A percentile compares a stretch with the other conserved stretches of the same genome.
Evolutionary conservation across 2,888 invertebrate genomes (phyloP).

Genomic region (Pocota personata): DNA sequence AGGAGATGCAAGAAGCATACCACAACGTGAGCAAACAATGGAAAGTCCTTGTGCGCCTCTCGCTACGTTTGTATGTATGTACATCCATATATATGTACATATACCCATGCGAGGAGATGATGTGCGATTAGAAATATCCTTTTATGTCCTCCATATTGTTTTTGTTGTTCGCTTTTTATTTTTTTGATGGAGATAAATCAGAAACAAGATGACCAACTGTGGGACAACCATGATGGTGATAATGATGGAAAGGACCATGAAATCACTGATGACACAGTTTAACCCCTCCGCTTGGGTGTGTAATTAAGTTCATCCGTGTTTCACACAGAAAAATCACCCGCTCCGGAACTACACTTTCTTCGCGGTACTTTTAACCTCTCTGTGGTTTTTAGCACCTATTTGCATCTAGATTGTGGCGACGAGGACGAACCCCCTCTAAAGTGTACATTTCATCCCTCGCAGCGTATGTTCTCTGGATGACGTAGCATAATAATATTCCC

Average conservation of each 20-base stretch:
- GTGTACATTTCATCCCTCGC: background rate
- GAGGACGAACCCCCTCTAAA: background rate
- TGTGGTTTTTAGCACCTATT: slow-evolving; percentile 26
- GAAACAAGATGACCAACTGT: slow-evolving; percentile 37
- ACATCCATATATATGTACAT: background rate
- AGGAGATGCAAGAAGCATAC: background rate
- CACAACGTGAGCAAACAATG: slow-evolving; percentile 34
- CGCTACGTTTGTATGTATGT: background rate
- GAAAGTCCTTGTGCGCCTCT: slow-evolving; percentile 20
- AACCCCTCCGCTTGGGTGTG: slow-evolving; percentile 17
- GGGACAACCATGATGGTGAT: background rate
- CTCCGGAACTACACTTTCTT: background rate
- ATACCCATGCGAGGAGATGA: background rate
- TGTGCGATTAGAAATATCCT: slow-evolving; percentile 30
- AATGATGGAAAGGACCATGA: slow-evolving; percentile 6
- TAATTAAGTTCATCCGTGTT: slow-evolving; percentile 35
- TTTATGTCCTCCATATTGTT: slow-evolving; percentile 27
- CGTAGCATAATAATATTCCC: slow-evolving; percentile 21
- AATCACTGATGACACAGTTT: slow-evolving; percentile 29
- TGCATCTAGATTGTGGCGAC: slow-evolving; percentile 18
- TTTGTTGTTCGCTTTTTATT: background rate
- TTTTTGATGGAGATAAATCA: background rate
- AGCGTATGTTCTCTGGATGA: slow-evolving; percentile 27
- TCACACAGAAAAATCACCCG: background rate
- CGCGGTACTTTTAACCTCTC: slow-evolving; percentile 16